phyloP scores from a whole-genome alignment of 2,113 vertebrate genomes.

The Campylorhamphus procurvoides region DNA sequence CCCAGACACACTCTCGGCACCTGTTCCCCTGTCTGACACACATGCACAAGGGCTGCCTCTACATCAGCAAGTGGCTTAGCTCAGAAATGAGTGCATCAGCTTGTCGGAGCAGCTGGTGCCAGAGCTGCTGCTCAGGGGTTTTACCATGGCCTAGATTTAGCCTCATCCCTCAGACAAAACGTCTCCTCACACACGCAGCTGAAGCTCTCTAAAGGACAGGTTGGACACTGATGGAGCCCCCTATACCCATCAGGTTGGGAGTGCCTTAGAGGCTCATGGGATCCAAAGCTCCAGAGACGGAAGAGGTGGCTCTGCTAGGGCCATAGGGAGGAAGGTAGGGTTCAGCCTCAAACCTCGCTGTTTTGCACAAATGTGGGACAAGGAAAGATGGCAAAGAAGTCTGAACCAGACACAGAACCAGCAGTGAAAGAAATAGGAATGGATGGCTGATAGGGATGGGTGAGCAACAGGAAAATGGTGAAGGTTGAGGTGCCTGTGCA shows the following conservation, averaged over 20 bases:
- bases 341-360: neutral
- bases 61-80: neutral
- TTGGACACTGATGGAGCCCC: neutral
- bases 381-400: neutral
- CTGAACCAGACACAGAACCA: neutral
- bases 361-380: neutral
- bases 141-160: neutral
- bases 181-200: neutral
- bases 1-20: neutral
- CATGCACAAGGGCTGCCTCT: accelerated
- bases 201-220: neutral
- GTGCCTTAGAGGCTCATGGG: neutral
- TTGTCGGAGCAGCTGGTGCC: neutral
- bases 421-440: neutral
- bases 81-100: neutral
- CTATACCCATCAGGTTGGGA: accelerated
- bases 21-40: neutral
- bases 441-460: accelerated
- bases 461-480: neutral
- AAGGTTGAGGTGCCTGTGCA: neutral
- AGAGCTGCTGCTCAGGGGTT: neutral
- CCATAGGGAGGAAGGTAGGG: neutral
- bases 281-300: neutral
- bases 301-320: neutral
- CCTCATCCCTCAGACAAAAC: slow-evolving; percentile 6